Evolutionary conservation across 2,113 vertebrate species (phyloP).

Genomic region (Phalacrocorax carbo): DNA sequence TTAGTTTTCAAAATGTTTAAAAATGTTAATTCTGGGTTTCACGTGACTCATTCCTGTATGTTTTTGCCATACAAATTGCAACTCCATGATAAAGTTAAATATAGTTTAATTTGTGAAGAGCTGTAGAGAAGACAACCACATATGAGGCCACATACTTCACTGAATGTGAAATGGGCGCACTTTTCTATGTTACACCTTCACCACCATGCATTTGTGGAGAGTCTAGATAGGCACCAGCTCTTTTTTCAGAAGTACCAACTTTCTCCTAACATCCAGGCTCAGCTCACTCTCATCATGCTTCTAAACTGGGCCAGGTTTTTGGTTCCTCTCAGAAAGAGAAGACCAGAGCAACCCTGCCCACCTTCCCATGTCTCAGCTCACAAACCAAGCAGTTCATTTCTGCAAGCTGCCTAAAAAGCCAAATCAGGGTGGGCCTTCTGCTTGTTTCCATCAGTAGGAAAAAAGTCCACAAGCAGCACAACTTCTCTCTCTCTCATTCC

Average conservation of each 20-base stretch:
- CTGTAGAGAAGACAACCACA: not conserved
- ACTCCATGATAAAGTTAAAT: not conserved
- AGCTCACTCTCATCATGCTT: not conserved
- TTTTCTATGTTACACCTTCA: not conserved
- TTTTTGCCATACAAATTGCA: not conserved
- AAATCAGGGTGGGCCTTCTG: not conserved
- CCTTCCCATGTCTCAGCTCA: not conserved
- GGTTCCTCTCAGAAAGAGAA: not conserved
- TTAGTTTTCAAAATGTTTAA: not conserved
- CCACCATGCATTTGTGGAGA: not conserved
- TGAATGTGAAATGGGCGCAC: accelerated
- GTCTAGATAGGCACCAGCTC: not conserved
- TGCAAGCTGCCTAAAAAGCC: not conserved
- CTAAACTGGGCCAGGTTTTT: not conserved
- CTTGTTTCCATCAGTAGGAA: not conserved
- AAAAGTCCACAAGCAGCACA: not conserved
- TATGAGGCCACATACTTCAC: not conserved
- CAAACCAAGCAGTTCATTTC: not conserved
- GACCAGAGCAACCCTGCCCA: not conserved
- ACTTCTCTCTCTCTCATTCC: not conserved
- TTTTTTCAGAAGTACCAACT: not conserved
- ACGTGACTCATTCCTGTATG: not conserved
- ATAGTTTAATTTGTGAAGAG: not conserved
- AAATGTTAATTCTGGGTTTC: not conserved
- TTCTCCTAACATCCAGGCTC: not conserved